Evolutionary conservation across 2,797 vertebrate genomes (phyloP), one percentile per base, ranked within the genome.

Genomic region (Ctenopoma kingsleyae): DNA sequence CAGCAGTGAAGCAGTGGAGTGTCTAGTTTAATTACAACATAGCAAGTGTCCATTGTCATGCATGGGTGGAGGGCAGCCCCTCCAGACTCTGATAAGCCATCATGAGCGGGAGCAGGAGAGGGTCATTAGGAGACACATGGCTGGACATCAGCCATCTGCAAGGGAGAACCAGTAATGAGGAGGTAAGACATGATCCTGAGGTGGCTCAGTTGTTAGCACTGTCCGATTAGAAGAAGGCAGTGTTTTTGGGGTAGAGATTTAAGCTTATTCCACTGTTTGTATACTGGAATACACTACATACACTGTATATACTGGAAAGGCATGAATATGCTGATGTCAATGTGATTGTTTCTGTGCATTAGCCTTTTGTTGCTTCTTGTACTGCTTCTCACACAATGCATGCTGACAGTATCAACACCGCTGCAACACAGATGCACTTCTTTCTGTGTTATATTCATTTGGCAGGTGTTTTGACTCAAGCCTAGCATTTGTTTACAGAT

Each of bases 1-100:
- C 36, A 43, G 67, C 49, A 47, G 12, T 36, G 13, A 47, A 43
- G 67, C 49, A 50, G 12, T 48, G 11, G 43, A 66, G 51, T 71
- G 63, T 71, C 67, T 23, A 6, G 13, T 82, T 82, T 83, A 81
- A 80, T 85, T 82, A 82, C 41, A 58, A 59, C 67, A 46, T n/a
- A 70, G 44, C 36, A 54, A 73, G 71, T 69, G 54, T 75, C 68
- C 60, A 20, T 36, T 73, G 62, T 62, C 74, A 71, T 25, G 75
- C 78, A 76, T 84, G 78, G 68, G 15, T 69, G 53, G 25, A 40
- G 60, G 51, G 59, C 64, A 30, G 57, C 63, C 55, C 49, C 63
- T 76, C 47, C 48, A 73, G 59, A 60, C 58, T 6, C 46, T 47
- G 11, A 70, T 23, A 38, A 47, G 30, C 56, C 20, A 43, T 76